Conservation (phyloP, 2,888 invertebrate genomes). For the Syrphus vitripennis region DNA sequence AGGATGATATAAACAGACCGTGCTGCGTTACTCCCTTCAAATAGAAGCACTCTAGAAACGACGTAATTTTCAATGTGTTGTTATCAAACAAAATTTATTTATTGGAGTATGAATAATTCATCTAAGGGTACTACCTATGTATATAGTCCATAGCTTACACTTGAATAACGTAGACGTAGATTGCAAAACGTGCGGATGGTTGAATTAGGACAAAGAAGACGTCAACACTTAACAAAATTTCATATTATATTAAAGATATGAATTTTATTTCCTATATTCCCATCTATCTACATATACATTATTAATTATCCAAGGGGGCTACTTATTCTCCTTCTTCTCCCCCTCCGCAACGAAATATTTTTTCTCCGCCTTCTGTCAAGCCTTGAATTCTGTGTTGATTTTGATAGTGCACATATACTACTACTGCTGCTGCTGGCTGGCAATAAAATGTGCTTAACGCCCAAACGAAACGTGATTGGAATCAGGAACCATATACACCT, state of each 20-base stretch:
- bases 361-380: not conserved
- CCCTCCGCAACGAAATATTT: not conserved
- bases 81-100: slow-evolving; percentile 40
- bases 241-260: slow-evolving; percentile 28
- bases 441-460: slow-evolving; percentile 54
- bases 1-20: not conserved
- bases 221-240: slow-evolving; percentile 14
- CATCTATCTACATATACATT: too few species aligned
- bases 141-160: not conserved
- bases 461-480: slow-evolving; percentile 51
- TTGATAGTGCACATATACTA: not conserved
- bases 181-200: not conserved
- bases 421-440: slow-evolving; percentile 7
- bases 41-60: slow-evolving; percentile 10
- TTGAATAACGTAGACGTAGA: not conserved
- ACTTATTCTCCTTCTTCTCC: too few species aligned
- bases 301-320: not conserved
- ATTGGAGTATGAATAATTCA: slow-evolving; percentile 62
- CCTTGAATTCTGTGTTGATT: slow-evolving; percentile 14
- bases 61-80: slow-evolving; percentile 56
- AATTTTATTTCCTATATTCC: slow-evolving; percentile 31
- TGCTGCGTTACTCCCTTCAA: not conserved
- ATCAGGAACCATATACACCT: slow-evolving; percentile 35
- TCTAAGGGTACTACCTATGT: slow-evolving; percentile 25
- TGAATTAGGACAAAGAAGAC: not conserved